Percentiles rank a stretch among this genome's conserved stretches.
These are phyloP conservation scores for Trachurus trachurus DNA, from an alignment of 2,797 vertebrate genomes.

Conservation along the genomic window DNA sequence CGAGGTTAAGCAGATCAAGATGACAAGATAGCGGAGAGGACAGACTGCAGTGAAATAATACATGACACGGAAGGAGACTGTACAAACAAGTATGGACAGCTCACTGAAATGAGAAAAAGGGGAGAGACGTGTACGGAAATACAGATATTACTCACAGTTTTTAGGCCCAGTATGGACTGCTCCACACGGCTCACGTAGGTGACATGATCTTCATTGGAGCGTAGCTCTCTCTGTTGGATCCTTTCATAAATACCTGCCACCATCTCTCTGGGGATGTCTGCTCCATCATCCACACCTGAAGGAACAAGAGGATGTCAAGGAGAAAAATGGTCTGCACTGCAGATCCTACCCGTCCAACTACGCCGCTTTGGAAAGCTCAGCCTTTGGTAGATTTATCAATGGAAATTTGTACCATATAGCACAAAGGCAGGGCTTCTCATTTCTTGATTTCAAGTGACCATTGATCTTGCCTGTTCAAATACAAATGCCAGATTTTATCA, in stretches of 20 bases:
- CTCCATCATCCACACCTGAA: conserved; percentile 96
- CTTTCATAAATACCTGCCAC: conserved; percentile 98
- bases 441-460: background rate
- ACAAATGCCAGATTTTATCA: background rate
- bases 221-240: conserved; percentile 97
- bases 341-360: background rate
- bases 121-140: conserved; percentile 23
- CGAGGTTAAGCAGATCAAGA: conserved; percentile 57
- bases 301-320: conserved; percentile 17
- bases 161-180: conserved; percentile 96
- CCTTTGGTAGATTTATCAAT: background rate
- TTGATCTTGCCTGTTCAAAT: background rate
- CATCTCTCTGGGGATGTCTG: conserved; percentile 97
- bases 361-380: background rate
- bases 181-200: conserved; percentile 99
- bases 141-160: conserved; percentile 86
- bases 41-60: conserved; percentile 41
- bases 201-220: conserved; percentile 98
- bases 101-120: conserved; percentile 20
- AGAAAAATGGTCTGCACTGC: no score
- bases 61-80: conserved; percentile 22
- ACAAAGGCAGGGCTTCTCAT: no score
- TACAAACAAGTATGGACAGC: conserved; percentile 35
- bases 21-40: conserved; percentile 53
- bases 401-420: background rate